Evolutionary conservation across 2,888 invertebrate genomes (phyloP), one percentile per base, ranked within the genome.

Genomic region (Drosophila leonis): DNA sequence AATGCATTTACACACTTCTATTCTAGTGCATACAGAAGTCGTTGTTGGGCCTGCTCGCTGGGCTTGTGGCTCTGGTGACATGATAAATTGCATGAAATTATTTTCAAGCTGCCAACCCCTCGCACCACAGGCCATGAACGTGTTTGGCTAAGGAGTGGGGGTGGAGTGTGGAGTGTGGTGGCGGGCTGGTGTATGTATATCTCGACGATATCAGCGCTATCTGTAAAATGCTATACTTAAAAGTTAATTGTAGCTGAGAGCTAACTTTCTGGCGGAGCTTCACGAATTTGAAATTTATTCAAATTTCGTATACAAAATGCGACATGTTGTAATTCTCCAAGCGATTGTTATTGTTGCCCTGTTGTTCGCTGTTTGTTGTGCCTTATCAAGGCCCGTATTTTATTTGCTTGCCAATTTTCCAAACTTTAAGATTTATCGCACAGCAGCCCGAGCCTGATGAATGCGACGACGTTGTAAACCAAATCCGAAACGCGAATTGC

Each of bases 21-120:
- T n/a, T n/a, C n/a, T n/a, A 80, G 77, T 13, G 82, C 29, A 77
- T 63, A 1, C 10, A 15, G 0, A n/a, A 65, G 35, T 65, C 81
- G 62, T 35, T 71, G 48, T 8, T 7, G 6, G 3, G 20, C 27
- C 35, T 9, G 1, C 29, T 9, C 2, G 5, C 1, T 29, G 6
- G 10, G 2, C n/a, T 39, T 65, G 46, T 68, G 60, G 56, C 66
- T 64, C 72, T 66, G 55, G 65, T 79, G 78, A 83, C 84, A 91
- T 91, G 92, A 91, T 91, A 91, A 92, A 91, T 91, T 90, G 78
- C 87, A 76, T 71, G 78, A 83, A 83, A 90, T 84, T 89, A 90
- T 86, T 91, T 77, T 69, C 60, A 67, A 84, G 72, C 88, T 66
- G 76, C 54, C 74, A 67, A 74, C 59, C 64, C 55, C 49, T 27